Base-by-base conservation (phyloP, 2,888 invertebrate species). In the Protodeltote pygarga region DNA sequence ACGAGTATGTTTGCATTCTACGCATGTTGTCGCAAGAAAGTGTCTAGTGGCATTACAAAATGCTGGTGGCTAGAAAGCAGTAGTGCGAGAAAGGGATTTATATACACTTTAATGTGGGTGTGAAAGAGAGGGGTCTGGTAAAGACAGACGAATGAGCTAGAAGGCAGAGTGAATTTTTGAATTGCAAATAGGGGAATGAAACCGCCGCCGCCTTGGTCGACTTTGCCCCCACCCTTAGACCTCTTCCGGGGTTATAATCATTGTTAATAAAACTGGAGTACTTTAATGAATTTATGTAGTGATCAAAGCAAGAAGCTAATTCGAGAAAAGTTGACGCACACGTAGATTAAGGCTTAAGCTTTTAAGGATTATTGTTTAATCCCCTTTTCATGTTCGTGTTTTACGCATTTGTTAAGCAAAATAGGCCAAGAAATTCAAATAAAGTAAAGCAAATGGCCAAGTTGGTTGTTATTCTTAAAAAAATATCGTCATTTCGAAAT, bases 121-220 rank as follows among this genome's bases (percentile, higher is more conserved):
- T 62, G 66, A 55, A 73, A 83, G 75, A 69, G 81, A 77, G 75
- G 79, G 57, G 50, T 68, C 41, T 46, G 52, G 42, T 35, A 27
- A 65, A 73, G 72, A 65, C 63, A 71, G 73, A 73, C 69, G 72
- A 87, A 62, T 37, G 66, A 58, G 57, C 62, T 55, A 71, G 76
- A 79, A 77, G 77, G 79, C 81, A 76, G 75, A 83, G 82, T 81
- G 77, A 80, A 85, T 87, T 89, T 91, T 91, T 87, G 89, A 89
- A 89, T 92, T 92, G 90, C 90, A 89, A 92, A 91, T 91, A 71
- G 83, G 83, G 82, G 80, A 87, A 87, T 89, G 87, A 85, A 87
- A 81, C 86, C 79, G 77, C 78, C 73, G 78, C 75, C 72, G 79
- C 77, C 78, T 80, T 78, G 73, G 80, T 78, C 72, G 74, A 65